Evolutionary conservation across 2,113 vertebrate species (phyloP).

Genomic region (Galeopterus variegatus): DNA sequence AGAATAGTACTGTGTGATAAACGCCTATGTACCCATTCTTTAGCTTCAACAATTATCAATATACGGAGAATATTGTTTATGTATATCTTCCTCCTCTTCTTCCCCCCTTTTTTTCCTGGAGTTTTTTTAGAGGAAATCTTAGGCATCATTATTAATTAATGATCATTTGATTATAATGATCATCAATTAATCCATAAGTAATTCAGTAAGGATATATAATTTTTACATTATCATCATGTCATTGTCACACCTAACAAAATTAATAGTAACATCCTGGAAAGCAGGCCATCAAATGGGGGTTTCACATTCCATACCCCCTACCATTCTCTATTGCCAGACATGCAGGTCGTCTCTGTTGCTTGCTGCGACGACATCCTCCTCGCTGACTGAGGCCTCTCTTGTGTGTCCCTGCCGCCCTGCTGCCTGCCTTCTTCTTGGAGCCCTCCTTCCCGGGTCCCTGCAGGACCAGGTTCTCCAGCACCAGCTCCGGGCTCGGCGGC

Average conservation of each 20-base stretch:
- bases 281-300: background rate
- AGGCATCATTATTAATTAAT: no score
- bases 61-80: background rate
- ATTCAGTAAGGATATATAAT: background rate
- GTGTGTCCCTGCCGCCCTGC: no score
- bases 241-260: background rate
- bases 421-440: background rate
- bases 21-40: background rate
- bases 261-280: background rate
- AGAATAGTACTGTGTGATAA: background rate
- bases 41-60: background rate
- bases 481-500: background rate
- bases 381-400: background rate
- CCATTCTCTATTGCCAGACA: background rate
- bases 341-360: accelerated
- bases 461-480: background rate
- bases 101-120: no score
- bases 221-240: background rate
- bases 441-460: background rate
- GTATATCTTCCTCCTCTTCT: no score
- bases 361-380: background rate
- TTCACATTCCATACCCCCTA: background rate
- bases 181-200: no score
- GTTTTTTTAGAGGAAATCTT: no score
- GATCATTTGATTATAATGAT: no score